Evolutionary conservation across 2,888 invertebrate species (phyloP), one percentile per base, ranked within the genome.

Genomic region (Cheilosia grossa): DNA sequence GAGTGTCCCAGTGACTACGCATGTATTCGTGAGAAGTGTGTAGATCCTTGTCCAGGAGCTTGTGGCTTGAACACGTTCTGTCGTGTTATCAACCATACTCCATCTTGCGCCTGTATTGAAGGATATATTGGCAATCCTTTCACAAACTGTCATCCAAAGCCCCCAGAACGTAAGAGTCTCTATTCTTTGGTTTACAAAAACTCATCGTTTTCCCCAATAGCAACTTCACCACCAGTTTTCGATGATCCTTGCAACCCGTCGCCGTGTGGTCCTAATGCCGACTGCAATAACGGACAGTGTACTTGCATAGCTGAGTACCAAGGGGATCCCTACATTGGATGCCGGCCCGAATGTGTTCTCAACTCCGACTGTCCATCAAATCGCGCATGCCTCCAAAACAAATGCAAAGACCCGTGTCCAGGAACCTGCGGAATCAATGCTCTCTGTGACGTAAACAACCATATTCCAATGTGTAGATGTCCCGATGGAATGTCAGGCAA

Each of bases 391-490:
- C 93, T 95, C 47, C 93, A 93, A 88, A 95, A 95, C 89, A 96
- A 95, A 91, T 97, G 97, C 89, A 90, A 92, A 6, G 95, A 96
- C 90, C 96, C 96, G 17, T 96, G 96, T 88, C 93, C 93, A 30
- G 95, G 95, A 88, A 94, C 94, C 59, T 95, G 97, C 91, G 96
- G 96, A 7, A 92, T 93, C n/a, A 94, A 95, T 88, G 97, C 97
- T 10, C 94, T 96, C 89, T 97, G 97, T 89, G 94, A 93, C 59
- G 96, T 97, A 2, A 94, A 94, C 88, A 95, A 95, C 87, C 97
- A 97, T 89, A 94, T 97, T 61, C 96, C 97, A 21, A 94, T 95
- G 85, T 97, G 97, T 89, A 93, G 94, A 40, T 97, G 97, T 89
- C 95, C 95, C 51, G 93, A 93, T 83, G 96, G 95, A 67, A 96